Conservation (phyloP, 2,888 invertebrate genomes). For the Strigamia maritima region DNA sequence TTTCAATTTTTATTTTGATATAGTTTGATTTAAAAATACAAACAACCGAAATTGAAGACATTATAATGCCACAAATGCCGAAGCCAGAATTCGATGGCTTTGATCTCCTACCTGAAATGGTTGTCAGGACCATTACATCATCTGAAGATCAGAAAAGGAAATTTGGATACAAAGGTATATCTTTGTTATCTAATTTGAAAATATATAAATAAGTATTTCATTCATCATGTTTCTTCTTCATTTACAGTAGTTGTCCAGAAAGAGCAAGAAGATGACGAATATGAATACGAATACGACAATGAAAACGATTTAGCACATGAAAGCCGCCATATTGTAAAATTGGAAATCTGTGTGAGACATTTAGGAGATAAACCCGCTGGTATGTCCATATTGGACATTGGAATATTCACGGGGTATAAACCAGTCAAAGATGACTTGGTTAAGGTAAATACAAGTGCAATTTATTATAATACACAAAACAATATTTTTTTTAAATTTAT, state of each 20-base stretch:
- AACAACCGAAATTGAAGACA: not conserved
- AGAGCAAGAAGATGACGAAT: not conserved
- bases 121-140: not conserved
- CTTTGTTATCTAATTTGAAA: not conserved
- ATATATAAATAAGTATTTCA: not conserved
- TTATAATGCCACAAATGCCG: not conserved
- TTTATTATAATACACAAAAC: not conserved
- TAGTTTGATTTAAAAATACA: slow-evolving; percentile 1
- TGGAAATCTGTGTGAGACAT: slow-evolving; percentile 20
- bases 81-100: slow-evolving; percentile 2
- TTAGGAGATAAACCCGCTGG: not conserved
- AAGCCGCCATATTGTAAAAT: slow-evolving; percentile 29
- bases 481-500: not conserved
- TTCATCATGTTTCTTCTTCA: not conserved
- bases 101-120: not conserved
- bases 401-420: slow-evolving; percentile 34
- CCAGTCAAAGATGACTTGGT: not conserved
- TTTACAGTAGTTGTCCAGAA: not conserved
- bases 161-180: slow-evolving; percentile 18
- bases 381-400: slow-evolving; percentile 21
- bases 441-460: not conserved
- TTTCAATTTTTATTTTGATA: not conserved
- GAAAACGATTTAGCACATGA: not conserved
- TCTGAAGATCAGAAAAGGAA: not conserved
- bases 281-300: not conserved